A percentile compares a stretch with the other conserved stretches of the same genome.
These are phyloP conservation scores for Crocidura indochinensis DNA, from an alignment of 2,797 vertebrate genomes.

Conservation along the genomic window DNA sequence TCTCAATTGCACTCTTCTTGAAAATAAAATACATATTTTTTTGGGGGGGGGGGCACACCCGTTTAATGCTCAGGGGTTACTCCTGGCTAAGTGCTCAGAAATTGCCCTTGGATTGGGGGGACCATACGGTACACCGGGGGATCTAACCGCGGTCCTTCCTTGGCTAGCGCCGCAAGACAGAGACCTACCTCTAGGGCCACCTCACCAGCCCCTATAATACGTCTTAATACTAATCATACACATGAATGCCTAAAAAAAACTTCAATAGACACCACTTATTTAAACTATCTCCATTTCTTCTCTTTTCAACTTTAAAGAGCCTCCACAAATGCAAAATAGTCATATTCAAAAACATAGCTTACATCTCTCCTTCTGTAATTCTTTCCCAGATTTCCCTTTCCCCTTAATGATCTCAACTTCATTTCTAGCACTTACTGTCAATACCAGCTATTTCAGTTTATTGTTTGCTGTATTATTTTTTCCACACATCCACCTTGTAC, in stretches of 20 bases:
- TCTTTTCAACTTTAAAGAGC: conserved; percentile 48
- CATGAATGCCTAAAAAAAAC: conserved; percentile 42
- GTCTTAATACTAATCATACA: conserved; percentile 45
- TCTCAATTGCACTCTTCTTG: conserved; percentile 40
- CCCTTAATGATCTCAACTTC: not conserved
- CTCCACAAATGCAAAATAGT: conserved; percentile 33
- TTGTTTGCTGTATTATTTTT: conserved; percentile 6
- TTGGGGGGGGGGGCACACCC: too few relatives aligned
- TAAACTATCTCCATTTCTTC: conserved; percentile 20
- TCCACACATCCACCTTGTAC: not conserved
- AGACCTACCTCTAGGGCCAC: too few relatives aligned
- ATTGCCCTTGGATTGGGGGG: too few relatives aligned
- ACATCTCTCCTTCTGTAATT: not conserved
- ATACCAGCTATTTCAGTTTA: not conserved
- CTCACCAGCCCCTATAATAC: too few relatives aligned
- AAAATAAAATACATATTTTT: too few relatives aligned
- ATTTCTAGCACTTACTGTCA: conserved; percentile 14
- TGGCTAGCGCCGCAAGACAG: too few relatives aligned
- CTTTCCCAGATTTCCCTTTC: conserved; percentile 9
- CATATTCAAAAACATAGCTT: conserved; percentile 21
- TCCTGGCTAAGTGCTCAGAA: too few relatives aligned
- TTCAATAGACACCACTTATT: not conserved
- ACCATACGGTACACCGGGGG: too few relatives aligned
- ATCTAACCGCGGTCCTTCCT: too few relatives aligned
- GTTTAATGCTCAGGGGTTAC: too few relatives aligned